Conservation (phyloP, 2,113 vertebrate species). For the Cyanistes caeruleus region DNA sequence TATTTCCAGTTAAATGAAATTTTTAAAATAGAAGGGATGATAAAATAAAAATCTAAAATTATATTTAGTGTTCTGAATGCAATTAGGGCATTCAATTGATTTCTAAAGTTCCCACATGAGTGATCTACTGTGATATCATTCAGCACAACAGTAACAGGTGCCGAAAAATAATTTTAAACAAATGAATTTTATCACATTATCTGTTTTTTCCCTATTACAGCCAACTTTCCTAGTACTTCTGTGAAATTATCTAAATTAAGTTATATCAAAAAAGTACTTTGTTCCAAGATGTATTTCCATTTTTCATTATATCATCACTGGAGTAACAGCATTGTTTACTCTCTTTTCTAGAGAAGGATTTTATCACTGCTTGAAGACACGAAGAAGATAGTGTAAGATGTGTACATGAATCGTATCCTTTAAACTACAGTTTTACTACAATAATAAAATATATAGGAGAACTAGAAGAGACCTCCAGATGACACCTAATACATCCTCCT, state of each 20-base stretch:
- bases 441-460: conserved; percentile 13
- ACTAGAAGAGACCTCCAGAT: neutral
- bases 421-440: conserved; percentile 4
- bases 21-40: neutral
- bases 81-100: conserved; percentile 29
- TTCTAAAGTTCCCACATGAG: conserved; percentile 22
- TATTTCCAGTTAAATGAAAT: conserved; percentile 29
- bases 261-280: conserved; percentile 42
- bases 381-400: neutral
- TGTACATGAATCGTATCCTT: neutral
- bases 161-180: conserved; percentile 36
- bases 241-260: conserved; percentile 8
- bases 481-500: conserved; percentile 23
- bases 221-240: conserved; percentile 12
- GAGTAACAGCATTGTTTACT: conserved; percentile 37
- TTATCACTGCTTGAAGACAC: conserved; percentile 14
- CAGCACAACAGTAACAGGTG: conserved; percentile 23
- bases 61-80: conserved; percentile 32
- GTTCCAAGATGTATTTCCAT: conserved; percentile 27
- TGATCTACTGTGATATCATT: conserved; percentile 18
- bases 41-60: conserved; percentile 28
- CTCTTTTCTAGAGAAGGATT: neutral
- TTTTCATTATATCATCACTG: conserved; percentile 35
- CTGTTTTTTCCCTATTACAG: conserved; percentile 17
- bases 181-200: conserved; percentile 44